Evolutionary conservation across 2,888 invertebrate genomes (phyloP), one percentile per base, ranked within the genome.

Genomic region (Agapetus fuscipes): DNA sequence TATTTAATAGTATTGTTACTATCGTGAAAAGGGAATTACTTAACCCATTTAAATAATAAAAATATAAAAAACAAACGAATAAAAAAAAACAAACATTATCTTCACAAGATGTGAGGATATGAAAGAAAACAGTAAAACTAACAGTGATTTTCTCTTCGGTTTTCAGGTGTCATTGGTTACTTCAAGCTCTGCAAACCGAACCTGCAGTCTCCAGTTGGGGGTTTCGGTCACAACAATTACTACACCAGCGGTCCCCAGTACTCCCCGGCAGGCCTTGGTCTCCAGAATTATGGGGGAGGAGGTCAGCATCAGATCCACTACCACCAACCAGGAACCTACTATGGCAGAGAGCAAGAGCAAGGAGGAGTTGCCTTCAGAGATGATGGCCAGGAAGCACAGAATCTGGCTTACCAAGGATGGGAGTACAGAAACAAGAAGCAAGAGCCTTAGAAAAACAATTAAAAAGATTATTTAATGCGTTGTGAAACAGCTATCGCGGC

Each of bases 131-230:
- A n/a, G n/a, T n/a, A n/a, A n/a, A n/a, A n/a, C n/a, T n/a, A n/a
- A n/a, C n/a, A n/a, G n/a, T n/a, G n/a, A n/a, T n/a, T n/a, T n/a
- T n/a, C n/a, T n/a, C n/a, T n/a, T n/a, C n/a, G n/a, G n/a, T n/a
- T 55, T 58, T 10, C 57, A 72, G 83, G 87, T 48, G 63, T 86
- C 0, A 86, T 88, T 53, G 88, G 83, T 17, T 88, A 85, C 66
- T 85, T 87, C 60, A 86, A 86, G 56, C 71, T 88, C 51, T 88
- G 85, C 68, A 84, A 83, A 51, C 85, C 85, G 1, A 71, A 76
- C 50, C 55, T 76, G 9, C 71, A 72, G 3, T 76, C 77, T 2
- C 72, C 72, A 0, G 64, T 61, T 48, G 67, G 70, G 1, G 59
- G 54, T 33, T 62, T 60, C 43, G 59, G 59, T 2, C 55, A 56